phyloP scores from a whole-genome alignment of 2,113 vertebrate genomes.

The Misgurnus anguillicaudatus region DNA sequence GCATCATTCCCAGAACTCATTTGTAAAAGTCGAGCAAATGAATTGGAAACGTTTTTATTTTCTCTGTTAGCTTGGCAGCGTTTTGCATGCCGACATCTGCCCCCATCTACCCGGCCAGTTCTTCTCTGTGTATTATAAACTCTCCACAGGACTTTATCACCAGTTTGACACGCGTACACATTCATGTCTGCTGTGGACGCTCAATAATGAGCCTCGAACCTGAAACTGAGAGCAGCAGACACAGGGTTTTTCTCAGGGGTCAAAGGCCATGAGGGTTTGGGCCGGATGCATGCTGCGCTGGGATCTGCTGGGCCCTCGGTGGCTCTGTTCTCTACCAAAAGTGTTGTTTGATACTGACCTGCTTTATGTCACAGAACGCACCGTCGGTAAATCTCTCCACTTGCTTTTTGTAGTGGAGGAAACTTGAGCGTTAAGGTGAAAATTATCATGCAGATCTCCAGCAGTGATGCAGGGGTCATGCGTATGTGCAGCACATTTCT shows the following conservation, averaged over 20 bases:
- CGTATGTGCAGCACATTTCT: too few species aligned
- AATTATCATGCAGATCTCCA: conserved; percentile 62
- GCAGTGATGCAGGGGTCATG: conserved; percentile 44
- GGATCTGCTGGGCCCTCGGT: conserved; percentile 39
- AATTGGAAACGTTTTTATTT: too few species aligned
- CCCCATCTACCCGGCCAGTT: background rate
- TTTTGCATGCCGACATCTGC: background rate
- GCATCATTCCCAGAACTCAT: too few species aligned
- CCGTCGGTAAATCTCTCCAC: conserved; percentile 68
- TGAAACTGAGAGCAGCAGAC: conserved; percentile 56
- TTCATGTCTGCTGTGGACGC: conserved; percentile 21
- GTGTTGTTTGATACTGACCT: conserved; percentile 67
- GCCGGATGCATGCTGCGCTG: conserved; percentile 12
- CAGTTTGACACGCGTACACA: conserved; percentile 5
- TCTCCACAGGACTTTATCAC: conserved; percentile 37
- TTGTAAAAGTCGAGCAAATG: too few species aligned
- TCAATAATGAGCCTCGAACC: conserved; percentile 50
- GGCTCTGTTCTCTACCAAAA: conserved; percentile 51
- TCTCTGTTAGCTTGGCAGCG: too few species aligned
- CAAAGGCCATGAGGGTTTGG: conserved; percentile 59
- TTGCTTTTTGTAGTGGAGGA: conserved; percentile 60
- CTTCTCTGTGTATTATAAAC: conserved; percentile 5
- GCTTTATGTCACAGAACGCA: conserved; percentile 63
- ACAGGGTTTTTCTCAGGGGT: conserved; percentile 54
- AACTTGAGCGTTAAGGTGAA: conserved; percentile 67